A percentile compares a stretch with the other conserved stretches of the same genome.
phyloP scores from a whole-genome alignment of 2,797 vertebrate species.

The Scomberomorus guttatus region DNA sequence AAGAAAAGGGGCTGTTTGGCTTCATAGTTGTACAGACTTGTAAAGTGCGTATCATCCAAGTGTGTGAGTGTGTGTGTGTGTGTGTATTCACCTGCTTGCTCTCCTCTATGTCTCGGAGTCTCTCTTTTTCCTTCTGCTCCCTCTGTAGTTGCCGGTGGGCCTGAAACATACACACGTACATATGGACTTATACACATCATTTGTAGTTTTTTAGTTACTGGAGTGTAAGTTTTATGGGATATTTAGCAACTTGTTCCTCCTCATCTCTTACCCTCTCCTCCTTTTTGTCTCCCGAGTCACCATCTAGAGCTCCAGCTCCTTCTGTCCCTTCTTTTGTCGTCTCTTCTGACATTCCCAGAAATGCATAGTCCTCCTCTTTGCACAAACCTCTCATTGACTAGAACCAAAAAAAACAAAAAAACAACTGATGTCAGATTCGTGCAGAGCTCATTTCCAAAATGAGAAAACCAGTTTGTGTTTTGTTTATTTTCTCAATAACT shows the following conservation, averaged over 20 bases:
- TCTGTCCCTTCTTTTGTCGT: background rate
- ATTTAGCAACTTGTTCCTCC: background rate
- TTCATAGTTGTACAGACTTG: conserved; percentile 38
- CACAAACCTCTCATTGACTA: conserved; percentile 85
- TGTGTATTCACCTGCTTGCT: conserved; percentile 74
- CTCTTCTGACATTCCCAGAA: conserved; percentile 64
- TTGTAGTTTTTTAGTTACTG: background rate
- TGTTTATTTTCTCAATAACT: too few species aligned
- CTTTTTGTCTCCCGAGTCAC: conserved; percentile 47
- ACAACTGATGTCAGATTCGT: background rate
- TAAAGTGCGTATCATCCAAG: background rate
- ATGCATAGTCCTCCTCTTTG: conserved; percentile 84
- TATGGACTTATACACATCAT: background rate
- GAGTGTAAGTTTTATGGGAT: background rate
- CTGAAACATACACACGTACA: conserved; percentile 56
- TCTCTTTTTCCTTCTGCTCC: conserved; percentile 74
- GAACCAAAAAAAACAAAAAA: conserved; percentile 15
- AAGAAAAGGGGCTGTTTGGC: background rate
- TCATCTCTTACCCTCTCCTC: conserved; percentile 77
- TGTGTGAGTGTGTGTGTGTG: conserved; percentile 8
- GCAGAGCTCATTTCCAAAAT: too few species aligned
- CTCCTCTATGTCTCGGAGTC: conserved; percentile 74
- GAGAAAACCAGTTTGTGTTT: too few species aligned
- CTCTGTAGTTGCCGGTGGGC: conserved; percentile 61
- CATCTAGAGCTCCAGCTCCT: conserved; percentile 24